phyloP scores from a whole-genome alignment of 2,113 vertebrate species.

The Collichthys lucidus region DNA sequence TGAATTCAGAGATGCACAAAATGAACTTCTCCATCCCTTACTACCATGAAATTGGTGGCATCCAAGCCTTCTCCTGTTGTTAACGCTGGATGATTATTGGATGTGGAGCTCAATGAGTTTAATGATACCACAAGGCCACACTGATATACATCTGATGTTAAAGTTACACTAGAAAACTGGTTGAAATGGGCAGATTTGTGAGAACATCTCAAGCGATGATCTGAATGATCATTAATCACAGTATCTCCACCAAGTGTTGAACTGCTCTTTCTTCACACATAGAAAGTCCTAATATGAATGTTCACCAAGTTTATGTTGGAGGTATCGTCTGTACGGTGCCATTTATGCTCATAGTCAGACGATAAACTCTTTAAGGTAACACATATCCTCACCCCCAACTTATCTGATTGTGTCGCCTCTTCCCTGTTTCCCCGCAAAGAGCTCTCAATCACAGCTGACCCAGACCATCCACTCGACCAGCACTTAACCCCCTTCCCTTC shows the following conservation, averaged over 20 bases:
- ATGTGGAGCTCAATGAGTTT: not conserved
- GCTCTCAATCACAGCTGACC: too few species aligned
- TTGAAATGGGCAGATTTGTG: not conserved
- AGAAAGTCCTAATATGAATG: not conserved
- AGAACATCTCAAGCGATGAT: not conserved
- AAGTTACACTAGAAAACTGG: not conserved
- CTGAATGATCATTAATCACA: not conserved
- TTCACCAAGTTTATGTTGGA: too few species aligned
- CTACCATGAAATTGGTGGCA: not conserved
- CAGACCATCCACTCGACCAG: too few species aligned
- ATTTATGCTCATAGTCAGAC: too few species aligned
- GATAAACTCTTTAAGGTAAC: too few species aligned
- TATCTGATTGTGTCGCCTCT: too few species aligned
- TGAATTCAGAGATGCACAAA: not conserved
- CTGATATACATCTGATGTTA: not conserved
- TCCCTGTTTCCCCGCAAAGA: too few species aligned
- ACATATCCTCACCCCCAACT: too few species aligned
- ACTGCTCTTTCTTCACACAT: not conserved
- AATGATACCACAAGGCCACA: not conserved
- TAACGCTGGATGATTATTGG: not conserved
- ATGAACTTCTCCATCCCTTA: not conserved
- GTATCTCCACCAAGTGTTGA: not conserved
- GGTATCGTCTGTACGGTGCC: too few species aligned
- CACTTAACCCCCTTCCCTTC: too few species aligned
- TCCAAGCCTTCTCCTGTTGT: not conserved